Conservation (phyloP, 2,888 invertebrate species). For the Scaptodrosophila latifasciaeformis region DNA sequence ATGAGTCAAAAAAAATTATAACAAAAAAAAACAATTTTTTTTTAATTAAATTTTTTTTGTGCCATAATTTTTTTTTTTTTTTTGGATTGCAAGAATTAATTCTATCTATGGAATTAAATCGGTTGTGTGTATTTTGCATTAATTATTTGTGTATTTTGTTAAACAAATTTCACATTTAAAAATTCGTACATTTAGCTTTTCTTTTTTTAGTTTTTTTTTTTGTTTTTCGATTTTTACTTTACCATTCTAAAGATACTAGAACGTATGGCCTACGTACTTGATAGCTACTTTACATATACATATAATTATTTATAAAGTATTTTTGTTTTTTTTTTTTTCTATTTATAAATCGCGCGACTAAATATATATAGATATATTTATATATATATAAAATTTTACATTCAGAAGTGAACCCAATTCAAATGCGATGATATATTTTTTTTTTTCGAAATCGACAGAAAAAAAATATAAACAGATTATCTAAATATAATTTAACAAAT, state of each 20-base stretch:
- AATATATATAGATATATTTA: constrained; percentile 48
- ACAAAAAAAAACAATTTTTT: too few species aligned
- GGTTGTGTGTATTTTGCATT: neutral
- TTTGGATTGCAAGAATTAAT: too few species aligned
- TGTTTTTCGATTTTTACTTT: too few species aligned
- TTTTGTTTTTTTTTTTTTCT: too few species aligned
- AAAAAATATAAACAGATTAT: too few species aligned
- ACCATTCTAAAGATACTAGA: constrained; percentile 58
- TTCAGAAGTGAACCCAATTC: constrained; percentile 9
- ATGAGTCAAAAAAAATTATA: too few species aligned
- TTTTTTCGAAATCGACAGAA: too few species aligned
- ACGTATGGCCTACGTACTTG: constrained; percentile 62
- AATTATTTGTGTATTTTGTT: constrained; percentile 41
- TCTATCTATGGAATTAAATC: too few species aligned
- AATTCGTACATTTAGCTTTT: constrained; percentile 66
- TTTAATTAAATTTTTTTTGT: too few species aligned
- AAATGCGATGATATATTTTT: too few species aligned
- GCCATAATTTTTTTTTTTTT: neutral
- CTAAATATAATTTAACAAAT: too few species aligned
- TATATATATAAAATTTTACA: constrained; percentile 37
- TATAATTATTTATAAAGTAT: constrained; percentile 19
- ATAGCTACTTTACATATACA: neutral
- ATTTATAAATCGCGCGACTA: too few species aligned
- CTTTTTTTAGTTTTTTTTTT: neutral
- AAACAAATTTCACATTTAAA: constrained; percentile 62